Conservation (phyloP, 2,113 vertebrate genomes). For the Epinephelus lanceolatus region DNA sequence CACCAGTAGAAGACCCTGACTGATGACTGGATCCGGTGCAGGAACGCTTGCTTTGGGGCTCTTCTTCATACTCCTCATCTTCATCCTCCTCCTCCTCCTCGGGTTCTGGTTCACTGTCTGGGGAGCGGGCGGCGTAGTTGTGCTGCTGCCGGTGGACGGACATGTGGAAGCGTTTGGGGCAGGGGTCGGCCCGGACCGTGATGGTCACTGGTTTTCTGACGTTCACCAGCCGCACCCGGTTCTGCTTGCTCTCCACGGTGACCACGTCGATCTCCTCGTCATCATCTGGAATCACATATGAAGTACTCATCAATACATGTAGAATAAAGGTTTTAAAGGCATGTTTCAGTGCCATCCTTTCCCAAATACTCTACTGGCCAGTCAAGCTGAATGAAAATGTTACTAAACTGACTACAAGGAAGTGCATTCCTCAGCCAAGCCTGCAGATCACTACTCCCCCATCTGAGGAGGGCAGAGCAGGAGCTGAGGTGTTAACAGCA, state of each 20-base stretch:
- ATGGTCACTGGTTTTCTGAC: slow-evolving; percentile 91
- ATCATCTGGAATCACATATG: slow-evolving; percentile 68
- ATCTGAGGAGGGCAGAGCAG: background rate
- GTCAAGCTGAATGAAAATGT: background rate
- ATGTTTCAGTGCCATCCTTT: background rate
- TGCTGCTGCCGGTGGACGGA: slow-evolving; percentile 96
- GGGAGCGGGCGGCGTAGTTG: slow-evolving; percentile 95
- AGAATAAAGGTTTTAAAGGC: background rate
- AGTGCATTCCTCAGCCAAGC: slow-evolving; percentile 44
- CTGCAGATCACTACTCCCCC: slow-evolving; percentile 23
- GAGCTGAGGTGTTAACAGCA: slow-evolving; percentile 31
- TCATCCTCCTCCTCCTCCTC: background rate
- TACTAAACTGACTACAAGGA: slow-evolving; percentile 32
- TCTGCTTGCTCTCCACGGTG: slow-evolving; percentile 94
- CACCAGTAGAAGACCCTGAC: background rate
- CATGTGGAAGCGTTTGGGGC: slow-evolving; percentile 94
- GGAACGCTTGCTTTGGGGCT: slow-evolving; percentile 69
- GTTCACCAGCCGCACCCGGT: slow-evolving; percentile 86
- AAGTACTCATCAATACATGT: slow-evolving; percentile 41
- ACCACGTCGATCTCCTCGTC: slow-evolving; percentile 96
- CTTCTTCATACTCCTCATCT: slow-evolving; percentile 57
- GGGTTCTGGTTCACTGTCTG: slow-evolving; percentile 82
- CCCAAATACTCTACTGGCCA: background rate
- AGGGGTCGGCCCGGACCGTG: slow-evolving; percentile 91
- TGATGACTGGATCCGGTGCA: slow-evolving; percentile 39